Conservation (phyloP, 2,113 vertebrate genomes). For the Xiphophorus hellerii region DNA sequence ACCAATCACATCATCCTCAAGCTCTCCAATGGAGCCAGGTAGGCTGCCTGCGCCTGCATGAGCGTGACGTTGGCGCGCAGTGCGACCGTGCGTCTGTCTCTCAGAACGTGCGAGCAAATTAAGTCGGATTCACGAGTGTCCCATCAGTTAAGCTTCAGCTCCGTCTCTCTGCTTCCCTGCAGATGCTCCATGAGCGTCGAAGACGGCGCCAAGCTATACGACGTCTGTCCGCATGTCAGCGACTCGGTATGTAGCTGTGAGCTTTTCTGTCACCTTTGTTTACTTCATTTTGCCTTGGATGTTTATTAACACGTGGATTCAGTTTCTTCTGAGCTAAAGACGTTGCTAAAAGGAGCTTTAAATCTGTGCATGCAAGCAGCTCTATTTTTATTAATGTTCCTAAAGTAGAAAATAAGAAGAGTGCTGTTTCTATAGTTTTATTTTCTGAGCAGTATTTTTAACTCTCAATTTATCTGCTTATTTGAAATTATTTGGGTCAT, state of each 20-base stretch:
- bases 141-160: background rate
- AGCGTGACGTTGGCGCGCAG: constrained; percentile 1
- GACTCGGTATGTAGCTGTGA: constrained; percentile 86
- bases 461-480: too few species aligned
- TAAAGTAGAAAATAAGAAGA: too few species aligned
- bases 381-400: too few species aligned
- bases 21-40: constrained; percentile 98
- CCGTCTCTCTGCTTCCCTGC: constrained; percentile 23
- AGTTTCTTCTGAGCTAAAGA: too few species aligned
- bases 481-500: too few species aligned
- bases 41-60: constrained; percentile 12
- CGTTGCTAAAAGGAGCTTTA: too few species aligned
- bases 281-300: background rate
- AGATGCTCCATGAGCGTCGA: constrained; percentile 99
- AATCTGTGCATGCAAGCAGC: too few species aligned
- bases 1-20: constrained; percentile 98
- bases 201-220: constrained; percentile 96
- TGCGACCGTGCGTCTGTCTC: background rate
- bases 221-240: constrained; percentile 95
- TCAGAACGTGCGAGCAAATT: background rate
- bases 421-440: too few species aligned
- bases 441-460: too few species aligned
- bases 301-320: too few species aligned
- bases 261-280: constrained; percentile 3
- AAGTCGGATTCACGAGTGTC: background rate